These are phyloP conservation scores for Trachymyrmex septentrionalis DNA, from an alignment of 1,140 invertebrate species.

Conservation along the genomic window DNA sequence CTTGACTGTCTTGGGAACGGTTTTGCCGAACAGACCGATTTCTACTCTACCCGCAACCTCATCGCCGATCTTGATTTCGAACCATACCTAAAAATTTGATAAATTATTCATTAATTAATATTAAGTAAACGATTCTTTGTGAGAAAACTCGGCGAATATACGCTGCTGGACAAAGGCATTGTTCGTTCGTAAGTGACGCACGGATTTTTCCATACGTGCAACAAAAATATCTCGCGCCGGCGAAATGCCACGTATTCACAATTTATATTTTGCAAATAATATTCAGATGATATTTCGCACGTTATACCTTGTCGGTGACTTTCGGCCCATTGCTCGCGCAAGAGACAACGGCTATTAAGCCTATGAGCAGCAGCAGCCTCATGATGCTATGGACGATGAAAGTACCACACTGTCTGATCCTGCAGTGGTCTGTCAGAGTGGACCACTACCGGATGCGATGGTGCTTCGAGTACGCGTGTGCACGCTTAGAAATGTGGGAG, in stretches of 20 bases:
- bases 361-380: constrained; percentile 70
- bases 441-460: constrained; percentile 39
- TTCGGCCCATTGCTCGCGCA: constrained; percentile 88
- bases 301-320: constrained; percentile 91
- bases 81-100: constrained; percentile 92
- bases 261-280: not conserved
- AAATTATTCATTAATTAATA: not conserved
- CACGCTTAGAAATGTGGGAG: constrained; percentile 68
- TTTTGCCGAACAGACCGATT: constrained; percentile 98
- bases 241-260: constrained; percentile 26
- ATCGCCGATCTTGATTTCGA: constrained; percentile 96
- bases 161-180: not conserved
- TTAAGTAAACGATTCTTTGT: not conserved
- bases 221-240: constrained; percentile 12
- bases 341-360: constrained; percentile 60
- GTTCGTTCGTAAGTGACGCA: not conserved
- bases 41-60: constrained; percentile 92
- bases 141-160: no score
- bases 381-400: constrained; percentile 41
- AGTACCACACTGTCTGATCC: not conserved
- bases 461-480: constrained; percentile 53
- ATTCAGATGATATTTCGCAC: not conserved
- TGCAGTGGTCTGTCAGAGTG: constrained; percentile 17
- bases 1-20: constrained; percentile 97
- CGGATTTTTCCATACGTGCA: not conserved